phyloP scores from a whole-genome alignment of 2,113 vertebrate genomes.

The Columba janthina region DNA sequence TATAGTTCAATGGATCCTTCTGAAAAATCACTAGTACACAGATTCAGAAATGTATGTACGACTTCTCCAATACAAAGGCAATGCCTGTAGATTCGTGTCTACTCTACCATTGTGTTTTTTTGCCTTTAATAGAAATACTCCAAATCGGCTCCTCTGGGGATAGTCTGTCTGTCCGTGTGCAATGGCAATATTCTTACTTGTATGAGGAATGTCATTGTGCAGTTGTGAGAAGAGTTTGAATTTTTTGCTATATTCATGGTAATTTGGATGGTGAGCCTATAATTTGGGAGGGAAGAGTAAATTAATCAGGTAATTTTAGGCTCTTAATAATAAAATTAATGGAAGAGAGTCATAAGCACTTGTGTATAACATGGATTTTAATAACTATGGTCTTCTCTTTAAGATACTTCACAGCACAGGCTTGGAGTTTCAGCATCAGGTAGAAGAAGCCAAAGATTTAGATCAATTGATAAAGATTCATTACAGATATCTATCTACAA shows the following conservation, averaged over 20 bases:
- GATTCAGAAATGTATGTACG: not conserved
- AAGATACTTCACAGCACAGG: slow-evolving; percentile 98
- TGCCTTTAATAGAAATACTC: not conserved
- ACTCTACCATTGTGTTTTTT: not conserved
- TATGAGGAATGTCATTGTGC: not conserved
- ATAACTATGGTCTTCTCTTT: not conserved
- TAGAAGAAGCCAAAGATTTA: slow-evolving; percentile 96
- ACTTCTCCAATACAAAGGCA: not conserved
- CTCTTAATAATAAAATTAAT: not conserved
- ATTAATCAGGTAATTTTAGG: not conserved
- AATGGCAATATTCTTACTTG: not conserved
- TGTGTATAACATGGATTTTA: not conserved
- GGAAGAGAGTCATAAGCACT: not conserved
- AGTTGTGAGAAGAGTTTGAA: not conserved
- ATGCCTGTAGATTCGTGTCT: not conserved
- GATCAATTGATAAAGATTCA: slow-evolving; percentile 99
- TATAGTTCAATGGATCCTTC: not conserved
- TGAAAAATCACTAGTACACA: not conserved
- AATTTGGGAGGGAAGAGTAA: not conserved
- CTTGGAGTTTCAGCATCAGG: slow-evolving; percentile 97
- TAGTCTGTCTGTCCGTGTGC: not conserved
- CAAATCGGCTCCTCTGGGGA: not conserved
- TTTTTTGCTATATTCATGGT: not conserved
- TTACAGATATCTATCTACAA: slow-evolving; percentile 94
- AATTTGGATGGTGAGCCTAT: not conserved